Conservation (phyloP, 2,888 invertebrate species). For the Linyphia triangularis region DNA sequence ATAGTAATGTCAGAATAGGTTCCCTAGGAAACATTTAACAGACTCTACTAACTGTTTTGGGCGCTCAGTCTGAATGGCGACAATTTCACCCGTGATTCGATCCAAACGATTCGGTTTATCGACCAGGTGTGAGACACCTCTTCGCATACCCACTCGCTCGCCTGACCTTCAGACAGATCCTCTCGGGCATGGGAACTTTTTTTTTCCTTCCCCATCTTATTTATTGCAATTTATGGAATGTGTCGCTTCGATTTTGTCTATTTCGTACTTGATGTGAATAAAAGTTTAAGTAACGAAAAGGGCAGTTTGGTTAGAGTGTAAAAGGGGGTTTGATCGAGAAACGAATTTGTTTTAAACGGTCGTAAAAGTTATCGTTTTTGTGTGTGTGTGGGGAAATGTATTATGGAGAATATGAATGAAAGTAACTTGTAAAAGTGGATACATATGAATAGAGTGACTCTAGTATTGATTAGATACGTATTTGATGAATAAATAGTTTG, state of each 20-base stretch:
- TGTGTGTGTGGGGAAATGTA: not conserved
- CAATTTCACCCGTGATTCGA: conserved; percentile 41
- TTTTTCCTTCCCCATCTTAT: not conserved
- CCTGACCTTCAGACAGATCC: conserved; percentile 62
- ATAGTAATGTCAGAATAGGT: conserved; percentile 41
- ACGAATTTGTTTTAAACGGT: not conserved
- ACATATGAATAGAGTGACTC: no score
- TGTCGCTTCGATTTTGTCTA: conserved; percentile 3
- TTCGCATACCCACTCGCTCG: not conserved
- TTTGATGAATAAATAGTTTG: no score
- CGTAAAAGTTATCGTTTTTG: not conserved
- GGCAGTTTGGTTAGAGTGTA: no score
- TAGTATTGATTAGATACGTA: no score
- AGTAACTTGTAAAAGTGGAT: no score
- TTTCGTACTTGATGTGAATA: conserved; percentile 3
- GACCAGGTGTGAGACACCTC: conserved; percentile 69
- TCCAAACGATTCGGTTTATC: conserved; percentile 62
- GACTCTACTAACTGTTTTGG: conserved; percentile 49
- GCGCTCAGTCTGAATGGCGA: conserved; percentile 64
- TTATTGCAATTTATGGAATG: not conserved
- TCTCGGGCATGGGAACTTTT: not conserved
- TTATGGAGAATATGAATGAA: not conserved
- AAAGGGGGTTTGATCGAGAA: not conserved
- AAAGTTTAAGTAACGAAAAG: not conserved
- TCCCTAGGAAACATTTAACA: conserved; percentile 55